Conservation (phyloP, 2,113 vertebrate genomes). For the Peromyscus californicus region DNA sequence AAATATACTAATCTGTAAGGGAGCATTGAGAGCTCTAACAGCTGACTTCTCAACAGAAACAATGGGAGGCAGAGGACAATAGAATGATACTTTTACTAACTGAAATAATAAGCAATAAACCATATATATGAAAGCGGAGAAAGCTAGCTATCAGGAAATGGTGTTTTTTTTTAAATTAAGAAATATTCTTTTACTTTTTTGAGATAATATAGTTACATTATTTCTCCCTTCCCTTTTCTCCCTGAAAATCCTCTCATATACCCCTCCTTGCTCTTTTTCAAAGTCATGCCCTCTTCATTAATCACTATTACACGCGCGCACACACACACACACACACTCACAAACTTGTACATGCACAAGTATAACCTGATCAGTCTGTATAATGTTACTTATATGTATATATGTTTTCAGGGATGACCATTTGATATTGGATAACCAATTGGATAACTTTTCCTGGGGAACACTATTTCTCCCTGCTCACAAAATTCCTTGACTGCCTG, state of each 20-base stretch:
- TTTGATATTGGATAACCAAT: background rate
- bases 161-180: background rate
- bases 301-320: background rate
- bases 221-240: background rate
- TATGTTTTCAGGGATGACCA: background rate
- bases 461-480: background rate
- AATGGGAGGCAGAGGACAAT: background rate
- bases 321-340: background rate
- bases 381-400: background rate
- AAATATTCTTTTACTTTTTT: background rate
- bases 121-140: background rate
- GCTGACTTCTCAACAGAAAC: conserved; percentile 42
- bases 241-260: background rate
- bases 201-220: background rate
- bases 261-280: background rate
- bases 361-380: background rate
- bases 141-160: background rate
- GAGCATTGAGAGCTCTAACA: background rate
- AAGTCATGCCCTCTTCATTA: background rate
- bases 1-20: background rate
- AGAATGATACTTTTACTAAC: background rate
- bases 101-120: background rate
- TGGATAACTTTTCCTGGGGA: background rate
- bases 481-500: background rate
- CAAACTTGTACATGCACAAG: background rate